phyloP scores from a whole-genome alignment of 64 coral and sea anemone genomes.

The Actinia tenebrosa region DNA sequence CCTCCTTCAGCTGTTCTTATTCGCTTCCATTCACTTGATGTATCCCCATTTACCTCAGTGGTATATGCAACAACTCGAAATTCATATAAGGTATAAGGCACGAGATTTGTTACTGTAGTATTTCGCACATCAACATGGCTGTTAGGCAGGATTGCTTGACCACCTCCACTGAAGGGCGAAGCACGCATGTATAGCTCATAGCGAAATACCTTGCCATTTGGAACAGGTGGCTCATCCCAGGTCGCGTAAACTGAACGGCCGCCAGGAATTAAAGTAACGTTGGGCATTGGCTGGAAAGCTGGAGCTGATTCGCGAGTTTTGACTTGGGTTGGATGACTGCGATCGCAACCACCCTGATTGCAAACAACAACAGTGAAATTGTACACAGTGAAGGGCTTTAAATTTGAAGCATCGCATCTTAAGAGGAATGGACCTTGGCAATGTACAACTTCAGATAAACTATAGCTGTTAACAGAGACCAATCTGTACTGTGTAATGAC shows the following conservation, averaged over 20 bases:
- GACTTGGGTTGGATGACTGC: conserved; percentile 34
- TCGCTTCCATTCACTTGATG: conserved; percentile 58
- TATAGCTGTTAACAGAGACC: conserved; percentile 58
- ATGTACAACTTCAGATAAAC: conserved; percentile 24
- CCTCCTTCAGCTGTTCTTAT: conserved; percentile 83
- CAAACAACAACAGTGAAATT: conserved; percentile 78
- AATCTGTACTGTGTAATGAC: conserved; percentile 54
- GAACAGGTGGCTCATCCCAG: conserved; percentile 87
- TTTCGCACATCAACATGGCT: conserved; percentile 53
- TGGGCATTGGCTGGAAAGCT: conserved; percentile 77
- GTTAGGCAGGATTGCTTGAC: not conserved
- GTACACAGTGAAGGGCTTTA: conserved; percentile 79
- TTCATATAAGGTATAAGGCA: conserved; percentile 81
- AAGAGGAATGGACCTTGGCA: conserved; percentile 48
- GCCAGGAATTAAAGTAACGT: conserved; percentile 68
- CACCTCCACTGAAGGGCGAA: conserved; percentile 18
- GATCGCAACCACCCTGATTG: conserved; percentile 65
- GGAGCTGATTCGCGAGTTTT: conserved; percentile 67
- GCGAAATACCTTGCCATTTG: conserved; percentile 76
- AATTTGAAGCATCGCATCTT: conserved; percentile 32
- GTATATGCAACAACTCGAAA: conserved; percentile 71
- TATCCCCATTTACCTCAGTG: conserved; percentile 63
- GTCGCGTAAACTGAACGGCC: conserved; percentile 53
- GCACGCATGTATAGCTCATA: conserved; percentile 78
- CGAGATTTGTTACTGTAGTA: conserved; percentile 40